Base-by-base conservation (phyloP, 2,888 invertebrate genomes). In the Dione vanillae region DNA sequence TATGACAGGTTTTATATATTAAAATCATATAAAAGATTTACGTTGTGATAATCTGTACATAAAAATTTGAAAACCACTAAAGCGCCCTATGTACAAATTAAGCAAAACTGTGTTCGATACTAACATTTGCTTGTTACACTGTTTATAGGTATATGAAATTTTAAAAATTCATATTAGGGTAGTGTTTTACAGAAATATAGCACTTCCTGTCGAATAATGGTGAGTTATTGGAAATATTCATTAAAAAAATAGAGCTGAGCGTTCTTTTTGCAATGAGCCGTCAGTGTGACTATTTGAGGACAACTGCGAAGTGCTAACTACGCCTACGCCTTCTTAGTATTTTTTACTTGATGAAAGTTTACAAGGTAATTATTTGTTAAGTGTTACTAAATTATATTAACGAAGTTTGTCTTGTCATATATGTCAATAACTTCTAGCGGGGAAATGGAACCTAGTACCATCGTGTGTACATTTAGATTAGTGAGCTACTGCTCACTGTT, bases 181-280 rank as follows among this genome's bases (percentile, higher is more conserved):
- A 6, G 6, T n/a, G n/a, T n/a, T 2, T 3, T 11, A 45, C n/a
- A 2, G n/a, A 45, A 45, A 45, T 11, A 27, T 3, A 27, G 27
- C 27, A 27, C 27, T 27, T 27, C 2, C 5, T 27, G 27, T 27
- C 27, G n/a, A 45, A 3, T 16, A n/a, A 37, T n/a, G 10, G 16
- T 6, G 35, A 54, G 1, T n/a, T 52, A 35, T 1, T 54, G 37
- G 1, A 54, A 37, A 37, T 37, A 16, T 49, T n/a, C n/a, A 16
- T 14, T 14, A 2, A 35, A 35, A 35, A 41, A 20, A 41, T 14
- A 41, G 9, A 59, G 20, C 14, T 14, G 1, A 20, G 14, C 20
- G 52, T 70, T 67, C 54, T 64, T 65, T 65, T 70, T 65, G 70
- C 67, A 67, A 41, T 70, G 72, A 64, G 58, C 59, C 43, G 65